Evolutionary conservation across 2,888 invertebrate species (phyloP).

Genomic region (Chrysotoxum bicinctum): DNA sequence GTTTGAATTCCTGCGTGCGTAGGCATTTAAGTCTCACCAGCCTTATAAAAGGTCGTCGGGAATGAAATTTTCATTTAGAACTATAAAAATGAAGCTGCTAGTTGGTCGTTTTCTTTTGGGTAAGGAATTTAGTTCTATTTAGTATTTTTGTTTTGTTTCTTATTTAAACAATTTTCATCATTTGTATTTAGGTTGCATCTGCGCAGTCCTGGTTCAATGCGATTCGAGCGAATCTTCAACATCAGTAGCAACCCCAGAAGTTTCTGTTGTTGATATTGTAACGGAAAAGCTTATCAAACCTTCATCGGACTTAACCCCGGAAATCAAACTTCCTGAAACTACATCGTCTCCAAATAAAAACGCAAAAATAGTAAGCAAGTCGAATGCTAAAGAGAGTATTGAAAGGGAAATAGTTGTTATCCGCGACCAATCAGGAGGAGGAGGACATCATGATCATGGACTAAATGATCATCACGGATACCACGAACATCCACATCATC

Average conservation of each 20-base stretch:
- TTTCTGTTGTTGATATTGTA: background rate
- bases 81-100: conserved; percentile 63
- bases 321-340: background rate
- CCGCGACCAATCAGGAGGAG: background rate
- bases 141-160: background rate
- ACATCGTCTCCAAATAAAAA: background rate
- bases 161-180: background rate
- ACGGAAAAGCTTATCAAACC: background rate
- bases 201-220: conserved; percentile 31
- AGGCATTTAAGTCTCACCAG: background rate
- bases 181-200: conserved; percentile 19
- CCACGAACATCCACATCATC: background rate
- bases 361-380: background rate
- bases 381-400: background rate
- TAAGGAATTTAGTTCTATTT: conserved; percentile 8
- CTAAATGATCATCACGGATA: background rate
- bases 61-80: conserved; percentile 41
- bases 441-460: background rate
- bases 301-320: background rate
- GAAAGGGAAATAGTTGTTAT: conserved; percentile 19
- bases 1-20: conserved; percentile 36
- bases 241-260: background rate
- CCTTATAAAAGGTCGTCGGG: conserved; percentile 56
- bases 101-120: conserved; percentile 56
- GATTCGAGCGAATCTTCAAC: background rate